phyloP scores from a whole-genome alignment of 1,140 invertebrate genomes.

The Dreissena rostriformis region DNA sequence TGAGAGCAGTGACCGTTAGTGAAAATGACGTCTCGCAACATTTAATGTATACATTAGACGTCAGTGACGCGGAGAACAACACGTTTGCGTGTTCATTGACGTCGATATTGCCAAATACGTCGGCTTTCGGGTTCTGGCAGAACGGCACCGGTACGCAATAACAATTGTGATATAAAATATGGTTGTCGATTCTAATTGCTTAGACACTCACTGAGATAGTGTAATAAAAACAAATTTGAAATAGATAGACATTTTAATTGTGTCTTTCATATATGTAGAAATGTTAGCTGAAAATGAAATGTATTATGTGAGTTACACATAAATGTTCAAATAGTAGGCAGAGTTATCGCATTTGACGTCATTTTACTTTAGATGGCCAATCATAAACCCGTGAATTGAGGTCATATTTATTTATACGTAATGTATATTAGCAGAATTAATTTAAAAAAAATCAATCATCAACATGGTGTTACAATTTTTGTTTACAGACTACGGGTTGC shows the following conservation, averaged over 20 bases:
- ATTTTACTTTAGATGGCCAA: neutral
- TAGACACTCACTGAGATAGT: neutral
- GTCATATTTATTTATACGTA: neutral
- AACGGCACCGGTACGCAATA: neutral
- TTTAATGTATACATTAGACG: constrained; percentile 14
- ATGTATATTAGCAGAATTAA: neutral
- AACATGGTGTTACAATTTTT: neutral
- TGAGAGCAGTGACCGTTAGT: neutral
- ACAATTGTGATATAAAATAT: neutral
- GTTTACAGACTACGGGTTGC: constrained; percentile 25
- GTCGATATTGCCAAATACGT: neutral
- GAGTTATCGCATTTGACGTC: neutral
- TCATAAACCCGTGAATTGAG: neutral
- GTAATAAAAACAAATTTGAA: neutral
- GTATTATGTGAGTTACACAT: neutral
- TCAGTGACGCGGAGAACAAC: constrained; percentile 23
- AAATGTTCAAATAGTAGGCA: neutral
- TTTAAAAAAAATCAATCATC: neutral
- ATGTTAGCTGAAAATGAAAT: neutral
- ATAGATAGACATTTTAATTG: neutral
- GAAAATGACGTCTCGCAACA: constrained; percentile 7
- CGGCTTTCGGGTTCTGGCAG: constrained; percentile 10
- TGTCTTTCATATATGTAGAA: neutral
- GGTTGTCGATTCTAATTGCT: neutral
- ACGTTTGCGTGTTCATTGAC: constrained; percentile 1